phyloP scores from a whole-genome alignment of 2,113 vertebrate species.

The Leptodactylus fuscus region DNA sequence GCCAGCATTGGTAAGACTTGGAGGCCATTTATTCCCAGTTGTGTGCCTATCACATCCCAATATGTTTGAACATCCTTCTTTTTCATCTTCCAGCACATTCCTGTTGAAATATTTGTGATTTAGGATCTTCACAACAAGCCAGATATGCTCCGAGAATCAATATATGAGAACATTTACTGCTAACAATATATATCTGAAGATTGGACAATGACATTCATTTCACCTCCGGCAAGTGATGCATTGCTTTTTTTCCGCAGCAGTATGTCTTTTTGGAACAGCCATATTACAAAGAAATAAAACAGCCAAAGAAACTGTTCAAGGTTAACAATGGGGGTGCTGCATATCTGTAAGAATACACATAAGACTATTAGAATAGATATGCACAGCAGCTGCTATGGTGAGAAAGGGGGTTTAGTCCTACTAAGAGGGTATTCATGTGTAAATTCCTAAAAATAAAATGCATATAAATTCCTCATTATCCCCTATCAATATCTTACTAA shows the following conservation, averaged over 20 bases:
- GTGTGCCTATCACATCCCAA: neutral
- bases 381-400: neutral
- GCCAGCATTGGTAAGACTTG: neutral
- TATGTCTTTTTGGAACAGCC: neutral
- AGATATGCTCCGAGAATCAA: neutral
- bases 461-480: neutral
- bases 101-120: neutral
- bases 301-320: neutral
- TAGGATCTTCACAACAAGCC: neutral
- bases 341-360: neutral
- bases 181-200: neutral
- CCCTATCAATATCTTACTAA: no score
- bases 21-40: neutral
- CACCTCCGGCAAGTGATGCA: neutral
- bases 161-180: neutral
- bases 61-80: neutral
- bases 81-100: neutral
- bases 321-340: neutral
- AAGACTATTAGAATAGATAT: neutral
- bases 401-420: neutral
- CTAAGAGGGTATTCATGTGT: neutral
- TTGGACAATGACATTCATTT: constrained; percentile 5
- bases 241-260: neutral
- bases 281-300: neutral
- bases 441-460: neutral